Percentiles rank a stretch among this genome's conserved stretches.
Conservation (phyloP, 2,888 invertebrate genomes). For the Troides oblongomaculatus region DNA sequence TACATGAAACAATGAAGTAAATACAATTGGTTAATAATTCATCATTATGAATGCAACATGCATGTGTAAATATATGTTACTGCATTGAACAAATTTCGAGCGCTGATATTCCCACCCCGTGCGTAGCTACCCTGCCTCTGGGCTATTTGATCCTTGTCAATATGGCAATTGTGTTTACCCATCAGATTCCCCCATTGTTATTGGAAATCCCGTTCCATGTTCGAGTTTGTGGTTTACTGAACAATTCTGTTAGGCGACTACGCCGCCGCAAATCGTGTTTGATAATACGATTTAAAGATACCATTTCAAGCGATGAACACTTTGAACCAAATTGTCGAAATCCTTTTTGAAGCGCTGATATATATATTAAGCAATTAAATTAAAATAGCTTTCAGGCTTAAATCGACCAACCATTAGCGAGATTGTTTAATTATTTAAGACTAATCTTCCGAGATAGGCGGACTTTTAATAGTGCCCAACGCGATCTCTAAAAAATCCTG, state of each 20-base stretch:
- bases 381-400: background rate
- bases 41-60: background rate
- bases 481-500: background rate
- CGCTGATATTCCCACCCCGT: constrained; percentile 34
- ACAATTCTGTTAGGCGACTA: constrained; percentile 51
- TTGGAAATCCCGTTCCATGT: constrained; percentile 59
- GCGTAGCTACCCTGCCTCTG: constrained; percentile 38
- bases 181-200: constrained; percentile 60
- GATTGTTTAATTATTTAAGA: too few relatives aligned
- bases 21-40: background rate
- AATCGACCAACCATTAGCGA: too few relatives aligned
- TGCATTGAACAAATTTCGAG: constrained; percentile 8
- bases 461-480: background rate
- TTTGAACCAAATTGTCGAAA: background rate
- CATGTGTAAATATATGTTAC: background rate
- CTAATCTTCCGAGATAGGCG: background rate
- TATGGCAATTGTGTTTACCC: constrained; percentile 48
- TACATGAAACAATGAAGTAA: too few relatives aligned
- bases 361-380: background rate
- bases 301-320: background rate
- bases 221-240: constrained; percentile 58
- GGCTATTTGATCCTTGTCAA: constrained; percentile 68
- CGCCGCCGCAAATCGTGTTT: constrained; percentile 30
- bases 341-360: background rate
- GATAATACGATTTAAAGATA: constrained; percentile 23